These are phyloP conservation scores for Diadophis punctatus DNA, from an alignment of 2,113 vertebrate genomes.

Conservation along the genomic window DNA sequence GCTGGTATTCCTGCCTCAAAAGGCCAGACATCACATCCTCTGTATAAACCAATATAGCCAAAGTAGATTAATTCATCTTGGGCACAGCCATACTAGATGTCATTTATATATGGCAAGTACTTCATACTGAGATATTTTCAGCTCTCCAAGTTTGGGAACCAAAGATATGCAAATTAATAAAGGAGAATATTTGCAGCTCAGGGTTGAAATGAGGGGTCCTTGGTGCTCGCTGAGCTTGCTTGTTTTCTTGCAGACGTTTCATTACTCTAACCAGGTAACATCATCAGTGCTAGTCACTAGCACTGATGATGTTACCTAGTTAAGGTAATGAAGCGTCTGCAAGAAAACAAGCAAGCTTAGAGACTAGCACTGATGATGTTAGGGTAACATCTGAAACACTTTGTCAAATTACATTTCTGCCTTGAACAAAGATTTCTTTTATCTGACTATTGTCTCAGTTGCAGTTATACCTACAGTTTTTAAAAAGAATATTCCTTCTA, in stretches of 20 bases:
- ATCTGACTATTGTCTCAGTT: neutral
- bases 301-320: too few species aligned
- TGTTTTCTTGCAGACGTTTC: too few species aligned
- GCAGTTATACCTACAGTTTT: neutral
- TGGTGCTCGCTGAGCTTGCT: too few species aligned
- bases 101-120: neutral
- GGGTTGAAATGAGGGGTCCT: too few species aligned
- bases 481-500: neutral
- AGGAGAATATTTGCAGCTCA: neutral
- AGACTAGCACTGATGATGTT: too few species aligned
- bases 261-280: too few species aligned
- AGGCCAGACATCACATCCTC: neutral
- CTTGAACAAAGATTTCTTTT: neutral
- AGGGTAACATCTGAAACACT: neutral
- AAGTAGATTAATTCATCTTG: neutral
- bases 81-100: neutral
- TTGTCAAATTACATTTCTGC: neutral
- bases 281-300: too few species aligned
- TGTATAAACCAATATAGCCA: neutral
- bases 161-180: neutral
- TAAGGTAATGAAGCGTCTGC: too few species aligned
- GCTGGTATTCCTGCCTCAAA: neutral
- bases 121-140: neutral
- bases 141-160: neutral
- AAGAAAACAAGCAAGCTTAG: too few species aligned